Base-by-base conservation (phyloP, 2,797 vertebrate species). In the Carcharodon carcharias region DNA sequence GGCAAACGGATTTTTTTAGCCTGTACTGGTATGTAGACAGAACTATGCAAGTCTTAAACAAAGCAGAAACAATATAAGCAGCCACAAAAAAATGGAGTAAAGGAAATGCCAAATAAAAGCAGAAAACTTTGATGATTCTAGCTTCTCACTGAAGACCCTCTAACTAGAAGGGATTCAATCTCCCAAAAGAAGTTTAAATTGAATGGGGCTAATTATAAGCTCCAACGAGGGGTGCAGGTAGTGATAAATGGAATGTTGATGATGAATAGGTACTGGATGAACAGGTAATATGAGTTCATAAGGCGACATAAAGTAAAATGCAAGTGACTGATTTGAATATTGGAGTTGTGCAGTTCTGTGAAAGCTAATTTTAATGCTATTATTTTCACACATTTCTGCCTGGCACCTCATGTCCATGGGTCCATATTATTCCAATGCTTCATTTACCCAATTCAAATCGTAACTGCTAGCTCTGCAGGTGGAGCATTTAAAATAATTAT, bases 401-500 rank as follows among this genome's bases (percentile, higher is more conserved):
- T 95, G 67, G 94, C 50, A 56, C 65, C 94, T 96, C 87, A 96
- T 93, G 87, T 96, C 96, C 54, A 94, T 96, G 96, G 94, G 85
- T 87, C 94, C 95, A 96, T 31, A 77, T 95, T 95, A 77, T 77
- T 95, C 67, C 94, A 31, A 96, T 69, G 96, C 56, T 85, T 97
- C 95, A 91, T 92, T 58, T 93, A 73, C 80, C 95, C 96, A 96
- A 96, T 96, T 96, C 96, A 91, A 61, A 21, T 0, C 92, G 96
- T 85, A 87, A 95, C 96, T 80, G 96, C 96, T 96, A 97, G 2
- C 14, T 96, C 73, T 54, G 96, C 89, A 96, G 93, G 4, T 96
- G 96, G 96, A 85, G 96, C 96, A 92, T 96, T 96, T 96, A 96
- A 96, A 82, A 56, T 63, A 65, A 96, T 97, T 96, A 96, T 23